Base-by-base conservation (phyloP, 2,888 invertebrate genomes). In the Drosophila limbata region DNA sequence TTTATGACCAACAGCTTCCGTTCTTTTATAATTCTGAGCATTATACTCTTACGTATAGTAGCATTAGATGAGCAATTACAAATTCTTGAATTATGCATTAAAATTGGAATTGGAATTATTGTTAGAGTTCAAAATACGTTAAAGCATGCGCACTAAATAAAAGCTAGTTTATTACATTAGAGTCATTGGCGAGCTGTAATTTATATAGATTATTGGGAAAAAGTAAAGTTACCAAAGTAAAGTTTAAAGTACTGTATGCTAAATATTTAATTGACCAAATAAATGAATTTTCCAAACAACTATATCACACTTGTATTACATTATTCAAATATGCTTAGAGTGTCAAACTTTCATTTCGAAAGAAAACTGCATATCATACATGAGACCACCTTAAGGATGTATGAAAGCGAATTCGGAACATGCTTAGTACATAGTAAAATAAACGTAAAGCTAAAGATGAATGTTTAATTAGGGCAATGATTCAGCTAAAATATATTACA, bases 111-210 rank as follows among this genome's bases (percentile, higher is more conserved):
- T 78, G 31, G 40, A 35, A 37, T 40, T 17, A 28, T 48, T 19
- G 42, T 15, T 39, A 31, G 39, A 51, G 72, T 48, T 77, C 53
- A 70, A 56, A 64, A 50, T 52, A 60, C 15, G 35, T 47, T 35
- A 37, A 72, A 72, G 53, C 69, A 88, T 81, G 76, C 69, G 53
- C 65, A 73, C 64, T 55, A 76, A 56, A 33, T 67, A 47, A 70
- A 60, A 62, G 42, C 47, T 55, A 15, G 44, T 37, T 25, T 25
- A 44, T n/a, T 10, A 35, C 25, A 40, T n/a, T 10, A 48, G 2
- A 31, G 4, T 19, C n/a, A 53, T 17, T 5, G n/a, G 19, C 3
- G 5, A 31, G 53, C 28, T 4, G 31, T 28, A n/a, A 13, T n/a
- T 31, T 31, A 33, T 13, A 44, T 40, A 44, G 11, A 44, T 13